phyloP scores from a whole-genome alignment of 30 jellyfish, hydroid and myxozoan species.

The Rhopilema esculentum region DNA sequence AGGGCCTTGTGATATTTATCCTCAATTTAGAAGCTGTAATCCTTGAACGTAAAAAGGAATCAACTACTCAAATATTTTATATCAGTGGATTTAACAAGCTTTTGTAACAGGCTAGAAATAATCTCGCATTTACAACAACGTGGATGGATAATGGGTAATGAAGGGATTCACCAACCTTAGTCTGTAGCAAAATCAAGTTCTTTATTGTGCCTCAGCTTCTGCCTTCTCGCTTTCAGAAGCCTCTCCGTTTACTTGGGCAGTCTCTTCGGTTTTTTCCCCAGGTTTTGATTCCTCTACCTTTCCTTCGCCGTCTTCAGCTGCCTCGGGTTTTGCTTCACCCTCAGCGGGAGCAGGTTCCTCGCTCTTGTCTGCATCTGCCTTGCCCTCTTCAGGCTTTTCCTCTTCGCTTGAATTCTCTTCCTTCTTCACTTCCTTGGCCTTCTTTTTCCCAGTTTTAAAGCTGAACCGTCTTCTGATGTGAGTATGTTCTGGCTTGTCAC shows the following conservation, averaged over 20 bases:
- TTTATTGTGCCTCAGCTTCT: slow-evolving; percentile 56
- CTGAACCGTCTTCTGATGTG: slow-evolving; percentile 77
- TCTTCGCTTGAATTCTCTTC: slow-evolving; percentile 61
- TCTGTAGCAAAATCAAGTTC: not conserved
- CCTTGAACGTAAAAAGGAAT: too few relatives aligned
- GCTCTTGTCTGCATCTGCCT: slow-evolving; percentile 24
- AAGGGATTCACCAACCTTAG: not conserved
- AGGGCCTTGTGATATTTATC: too few relatives aligned
- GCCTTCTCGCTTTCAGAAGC: slow-evolving; percentile 75
- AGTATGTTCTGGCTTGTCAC: slow-evolving; percentile 91
- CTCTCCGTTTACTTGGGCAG: slow-evolving; percentile 74
- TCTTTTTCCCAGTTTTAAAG: slow-evolving; percentile 77
- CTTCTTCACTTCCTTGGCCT: slow-evolving; percentile 67
- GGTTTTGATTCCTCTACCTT: slow-evolving; percentile 49
- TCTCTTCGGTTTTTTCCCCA: slow-evolving; percentile 61
- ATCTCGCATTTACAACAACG: too few relatives aligned
- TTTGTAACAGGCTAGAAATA: not conserved
- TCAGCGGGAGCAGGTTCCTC: slow-evolving; percentile 54
- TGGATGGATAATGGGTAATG: not conserved
- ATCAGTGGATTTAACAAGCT: too few relatives aligned
- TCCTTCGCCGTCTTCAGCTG: slow-evolving; percentile 45
- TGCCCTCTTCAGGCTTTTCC: slow-evolving; percentile 58
- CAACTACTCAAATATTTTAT: too few relatives aligned
- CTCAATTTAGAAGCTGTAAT: too few relatives aligned
- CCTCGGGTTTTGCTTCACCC: slow-evolving; percentile 43